Evolutionary conservation across 2,113 vertebrate species (phyloP).

Genomic region (Caracal caracal): DNA sequence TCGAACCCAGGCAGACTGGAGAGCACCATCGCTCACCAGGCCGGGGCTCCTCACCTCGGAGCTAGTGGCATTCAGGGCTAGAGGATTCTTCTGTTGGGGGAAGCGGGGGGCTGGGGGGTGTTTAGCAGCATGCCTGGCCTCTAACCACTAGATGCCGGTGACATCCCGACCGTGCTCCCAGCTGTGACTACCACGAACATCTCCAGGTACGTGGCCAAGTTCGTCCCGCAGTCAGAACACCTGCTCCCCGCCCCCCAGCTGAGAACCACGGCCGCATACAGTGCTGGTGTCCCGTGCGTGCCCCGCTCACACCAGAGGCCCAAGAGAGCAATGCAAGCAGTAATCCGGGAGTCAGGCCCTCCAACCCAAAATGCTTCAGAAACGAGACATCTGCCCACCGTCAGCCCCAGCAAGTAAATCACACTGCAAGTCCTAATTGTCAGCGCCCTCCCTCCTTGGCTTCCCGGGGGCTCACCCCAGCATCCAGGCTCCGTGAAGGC

Average conservation of each 20-base stretch:
- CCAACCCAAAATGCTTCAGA: background rate
- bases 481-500: background rate
- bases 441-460: background rate
- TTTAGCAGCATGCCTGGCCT: background rate
- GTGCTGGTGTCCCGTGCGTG: fast-evolving
- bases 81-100: fast-evolving
- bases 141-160: background rate
- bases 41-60: background rate
- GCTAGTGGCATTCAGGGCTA: fast-evolving
- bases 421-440: fast-evolving
- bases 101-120: fast-evolving
- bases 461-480: background rate
- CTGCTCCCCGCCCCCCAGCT: background rate
- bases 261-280: fast-evolving
- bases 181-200: background rate
- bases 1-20: background rate
- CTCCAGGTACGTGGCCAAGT: background rate
- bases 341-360: background rate
- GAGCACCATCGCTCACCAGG: fast-evolving
- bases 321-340: background rate
- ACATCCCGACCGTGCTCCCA: background rate
- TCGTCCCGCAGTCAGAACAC: background rate
- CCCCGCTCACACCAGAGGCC: background rate
- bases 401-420: background rate
- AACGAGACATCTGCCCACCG: background rate